Evolutionary conservation across 2,113 vertebrate genomes (phyloP).

Genomic region (Etheostoma cragini): DNA sequence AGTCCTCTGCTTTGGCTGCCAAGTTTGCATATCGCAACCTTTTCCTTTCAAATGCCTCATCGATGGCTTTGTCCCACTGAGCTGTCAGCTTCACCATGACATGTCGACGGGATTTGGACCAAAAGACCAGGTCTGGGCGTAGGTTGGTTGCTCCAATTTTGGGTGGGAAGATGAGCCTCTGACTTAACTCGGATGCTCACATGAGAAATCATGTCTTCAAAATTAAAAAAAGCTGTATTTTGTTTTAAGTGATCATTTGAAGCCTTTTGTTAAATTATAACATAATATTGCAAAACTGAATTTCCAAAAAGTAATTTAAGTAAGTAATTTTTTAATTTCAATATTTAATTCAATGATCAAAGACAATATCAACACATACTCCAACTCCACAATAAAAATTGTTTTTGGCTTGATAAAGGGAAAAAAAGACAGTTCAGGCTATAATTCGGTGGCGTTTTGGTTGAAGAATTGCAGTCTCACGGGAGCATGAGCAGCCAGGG

Average conservation of each 20-base stretch:
- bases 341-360: neutral
- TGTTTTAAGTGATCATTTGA: neutral
- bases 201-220: neutral
- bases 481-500: constrained; percentile 52
- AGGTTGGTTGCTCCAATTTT: too few relatives aligned
- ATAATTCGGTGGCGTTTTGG: constrained; percentile 23
- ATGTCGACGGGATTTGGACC: neutral
- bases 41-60: neutral
- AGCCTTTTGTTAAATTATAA: neutral
- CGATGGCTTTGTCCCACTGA: neutral
- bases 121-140: neutral
- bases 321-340: too few relatives aligned
- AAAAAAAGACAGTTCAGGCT: constrained; percentile 47
- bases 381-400: constrained; percentile 1
- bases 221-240: neutral
- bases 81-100: neutral
- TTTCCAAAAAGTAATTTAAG: neutral
- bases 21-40: neutral
- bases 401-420: constrained; percentile 4
- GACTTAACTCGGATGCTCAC: too few relatives aligned
- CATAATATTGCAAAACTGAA: neutral
- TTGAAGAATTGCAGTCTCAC: constrained; percentile 46
- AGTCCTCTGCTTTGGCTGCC: neutral
- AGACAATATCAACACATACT: too few relatives aligned
- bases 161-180: too few relatives aligned